Conservation (phyloP, 1,140 invertebrate species). For the Cotesia vestalis region DNA sequence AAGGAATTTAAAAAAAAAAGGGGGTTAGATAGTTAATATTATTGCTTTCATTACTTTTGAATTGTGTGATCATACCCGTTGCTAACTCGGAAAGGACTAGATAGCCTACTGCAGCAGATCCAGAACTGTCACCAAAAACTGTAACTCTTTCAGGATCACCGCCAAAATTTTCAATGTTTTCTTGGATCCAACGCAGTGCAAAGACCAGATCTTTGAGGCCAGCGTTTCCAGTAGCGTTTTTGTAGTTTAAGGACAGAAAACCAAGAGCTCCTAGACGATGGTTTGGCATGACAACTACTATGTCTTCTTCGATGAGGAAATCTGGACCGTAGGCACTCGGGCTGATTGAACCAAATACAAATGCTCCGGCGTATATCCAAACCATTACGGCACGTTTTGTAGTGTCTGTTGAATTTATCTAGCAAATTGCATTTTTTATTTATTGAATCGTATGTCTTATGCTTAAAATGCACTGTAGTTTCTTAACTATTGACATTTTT, state of each 20-base stretch:
- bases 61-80: no score
- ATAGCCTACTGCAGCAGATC: conserved; percentile 43
- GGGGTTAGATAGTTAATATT: no score
- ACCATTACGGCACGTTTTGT: conserved; percentile 62
- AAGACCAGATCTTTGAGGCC: conserved; percentile 69
- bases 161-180: conserved; percentile 56
- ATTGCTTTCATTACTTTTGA: no score
- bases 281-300: conserved; percentile 65
- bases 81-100: conserved; percentile 46
- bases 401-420: background rate
- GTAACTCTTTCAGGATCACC: conserved; percentile 58
- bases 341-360: conserved; percentile 51
- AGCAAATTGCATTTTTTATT: background rate
- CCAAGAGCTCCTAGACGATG: conserved; percentile 63
- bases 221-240: conserved; percentile 73
- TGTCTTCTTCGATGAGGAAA: conserved; percentile 57
- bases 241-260: conserved; percentile 69
- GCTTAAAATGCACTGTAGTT: background rate
- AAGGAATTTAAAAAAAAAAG: no score
- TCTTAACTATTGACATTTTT: no score
- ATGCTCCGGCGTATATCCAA: conserved; percentile 69
- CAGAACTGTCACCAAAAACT: conserved; percentile 59
- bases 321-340: conserved; percentile 47
- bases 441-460: no score
- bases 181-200: conserved; percentile 61